Evolutionary conservation across 92 coral and sea anemone genomes (phyloP), one percentile per base, ranked within the genome.

Genomic region (Epizoanthus stellaris): DNA sequence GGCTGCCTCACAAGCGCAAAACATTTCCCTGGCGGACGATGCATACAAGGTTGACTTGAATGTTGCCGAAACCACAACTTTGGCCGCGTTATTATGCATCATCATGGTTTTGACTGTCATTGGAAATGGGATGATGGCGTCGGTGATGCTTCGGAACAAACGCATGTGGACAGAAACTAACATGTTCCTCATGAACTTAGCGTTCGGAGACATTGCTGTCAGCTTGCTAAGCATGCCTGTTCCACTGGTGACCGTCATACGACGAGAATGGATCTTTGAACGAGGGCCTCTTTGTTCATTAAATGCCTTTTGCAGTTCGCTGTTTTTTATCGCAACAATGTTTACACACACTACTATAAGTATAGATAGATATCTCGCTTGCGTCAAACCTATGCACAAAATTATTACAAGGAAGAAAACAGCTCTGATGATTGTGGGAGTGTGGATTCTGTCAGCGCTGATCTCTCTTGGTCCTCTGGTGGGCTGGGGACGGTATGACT

Each of bases 111-210:
- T 92, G 5, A 90, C 93, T 45, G 54, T 94, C 19, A 25, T 76
- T 19, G 98, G 98, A 56, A 94, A 94, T 36, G 60, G 71, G n/a
- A 87, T 80, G 45, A 86, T 92, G 54, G 93, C 92, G 23, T 74
- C 64, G 71, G 94, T 94, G 36, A 92, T 94, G 20, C 75, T 92
- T 36, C 76, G 84, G 69, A 92, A 92, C 82, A 92, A 91, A 70
- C 87, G 95, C 54, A 82, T 94, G 87, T 94, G 95, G 98, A 94
- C 95, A 7, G 95, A 87, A 79, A 94, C 93, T 82, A 94, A 94
- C 88, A 85, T 92, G 95, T 92, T 94, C 43, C 16, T 94, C 47
- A 86, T 92, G 66, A 94, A 94, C 81, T 85, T 94, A 43, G 95
- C 93, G 75, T 63, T 94, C 38, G 92, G 95, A 2, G 98, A 94